Evolutionary conservation across 1,140 invertebrate genomes (phyloP), one percentile per base, ranked within the genome.

Genomic region (Lordiphosa stackelbergi): DNA sequence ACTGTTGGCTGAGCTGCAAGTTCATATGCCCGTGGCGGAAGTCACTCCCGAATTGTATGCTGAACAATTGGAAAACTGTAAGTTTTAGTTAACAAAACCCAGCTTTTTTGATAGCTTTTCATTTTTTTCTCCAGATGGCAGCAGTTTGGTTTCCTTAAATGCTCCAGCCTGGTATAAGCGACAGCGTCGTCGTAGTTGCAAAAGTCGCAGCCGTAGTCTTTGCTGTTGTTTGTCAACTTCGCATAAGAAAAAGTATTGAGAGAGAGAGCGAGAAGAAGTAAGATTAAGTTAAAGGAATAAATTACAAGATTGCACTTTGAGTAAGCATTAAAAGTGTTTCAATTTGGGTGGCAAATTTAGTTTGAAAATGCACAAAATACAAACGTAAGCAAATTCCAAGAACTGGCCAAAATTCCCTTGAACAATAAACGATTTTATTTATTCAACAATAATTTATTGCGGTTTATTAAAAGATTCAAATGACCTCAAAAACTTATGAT

Each of bases 1-100:
- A 62, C 90, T 96, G 61, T 88, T 96, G 28, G 91, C 90, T 57
- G 94, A 96, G 73, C 92, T 96, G 86, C 94, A 96, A 85, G 93
- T 95, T 81, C 95, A 93, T 78, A 92, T 96, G 90, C 95, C 95
- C 2, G 24, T 57, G 1, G 19, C 92, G 92, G 85, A 93, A 31
- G n/a, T 42, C 0, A 28, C 42, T 3, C 37, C 57, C 2, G 52
- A 55, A 28, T 35, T 45, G 2, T 58, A 77, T 0, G 12, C 48
- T 13, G 51, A 63, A 34, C 37, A 56, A 7, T 7, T 47, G 6
- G 34, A 57, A 16, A 71, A 66, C 55, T 69, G 73, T 77, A 10
- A 60, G 72, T 53, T 4, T 1, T 4, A 5, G 1, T 36, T 13
- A 3, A 12, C 1, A 4, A 19, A 4, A 3, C 19, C 19, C 19